Conservation (phyloP, 2,113 vertebrate species). For the Xiphophorus hellerii region DNA sequence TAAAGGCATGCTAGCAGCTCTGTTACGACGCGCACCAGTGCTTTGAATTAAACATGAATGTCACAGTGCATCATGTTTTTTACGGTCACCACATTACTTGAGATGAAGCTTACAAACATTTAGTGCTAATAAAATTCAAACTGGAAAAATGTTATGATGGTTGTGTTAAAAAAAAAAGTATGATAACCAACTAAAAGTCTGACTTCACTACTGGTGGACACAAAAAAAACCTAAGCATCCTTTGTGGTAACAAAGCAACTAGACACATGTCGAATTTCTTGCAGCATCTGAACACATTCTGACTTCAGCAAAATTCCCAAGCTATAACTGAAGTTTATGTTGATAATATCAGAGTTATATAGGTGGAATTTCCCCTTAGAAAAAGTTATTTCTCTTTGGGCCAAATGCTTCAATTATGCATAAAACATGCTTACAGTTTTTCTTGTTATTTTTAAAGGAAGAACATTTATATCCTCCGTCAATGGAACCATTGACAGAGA, state of each 20-base stretch:
- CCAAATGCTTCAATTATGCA: neutral
- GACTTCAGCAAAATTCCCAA: neutral
- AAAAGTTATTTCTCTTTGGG: neutral
- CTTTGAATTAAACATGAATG: slow-evolving; percentile 39
- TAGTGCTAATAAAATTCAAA: neutral
- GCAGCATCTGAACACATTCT: neutral
- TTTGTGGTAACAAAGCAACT: neutral
- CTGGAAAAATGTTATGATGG: neutral
- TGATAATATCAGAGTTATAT: neutral
- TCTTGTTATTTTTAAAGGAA: no score
- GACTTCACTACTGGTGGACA: neutral
- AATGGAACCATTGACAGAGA: no score
- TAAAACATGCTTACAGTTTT: neutral
- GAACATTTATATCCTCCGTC: no score
- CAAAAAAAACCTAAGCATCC: neutral
- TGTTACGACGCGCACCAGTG: neutral
- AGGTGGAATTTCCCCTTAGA: neutral
- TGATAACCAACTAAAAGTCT: neutral
- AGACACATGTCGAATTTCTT: neutral
- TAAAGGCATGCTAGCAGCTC: slow-evolving; percentile 11
- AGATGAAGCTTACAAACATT: neutral
- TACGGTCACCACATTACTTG: neutral
- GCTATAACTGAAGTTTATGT: neutral
- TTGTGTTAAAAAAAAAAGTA: neutral
- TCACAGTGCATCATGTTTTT: slow-evolving; percentile 10